These are phyloP conservation scores for Craniophora ligustri DNA, from an alignment of 2,888 invertebrate species.

Conservation along the genomic window DNA sequence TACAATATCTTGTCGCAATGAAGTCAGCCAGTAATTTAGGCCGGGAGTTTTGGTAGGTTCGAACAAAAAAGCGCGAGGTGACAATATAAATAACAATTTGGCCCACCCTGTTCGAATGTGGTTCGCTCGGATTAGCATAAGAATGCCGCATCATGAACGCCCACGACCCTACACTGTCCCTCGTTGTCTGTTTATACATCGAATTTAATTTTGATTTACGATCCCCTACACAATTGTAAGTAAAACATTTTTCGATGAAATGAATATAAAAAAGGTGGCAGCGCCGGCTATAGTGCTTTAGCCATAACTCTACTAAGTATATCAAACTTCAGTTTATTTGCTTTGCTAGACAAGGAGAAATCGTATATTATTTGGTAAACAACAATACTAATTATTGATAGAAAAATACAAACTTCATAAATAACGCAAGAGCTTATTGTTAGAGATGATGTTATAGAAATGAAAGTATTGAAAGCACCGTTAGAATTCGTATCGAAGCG, in stretches of 20 bases:
- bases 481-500: too few species aligned
- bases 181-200: slow-evolving; percentile 85
- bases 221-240: slow-evolving; percentile 81
- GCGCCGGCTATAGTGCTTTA: slow-evolving; percentile 17
- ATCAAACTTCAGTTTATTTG: not conserved
- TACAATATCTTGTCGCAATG: slow-evolving; percentile 57
- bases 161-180: slow-evolving; percentile 81
- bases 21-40: slow-evolving; percentile 77
- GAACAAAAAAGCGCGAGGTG: slow-evolving; percentile 84
- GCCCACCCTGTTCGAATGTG: slow-evolving; percentile 87
- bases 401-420: not conserved
- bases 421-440: too few species aligned
- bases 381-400: not conserved
- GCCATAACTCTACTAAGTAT: slow-evolving; percentile 20
- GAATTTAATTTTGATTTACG: slow-evolving; percentile 89
- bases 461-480: too few species aligned
- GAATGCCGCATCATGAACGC: slow-evolving; percentile 85
- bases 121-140: slow-evolving; percentile 86
- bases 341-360: slow-evolving; percentile 1
- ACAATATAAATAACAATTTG: slow-evolving; percentile 89
- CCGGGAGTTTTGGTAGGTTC: slow-evolving; percentile 68
- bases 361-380: too few species aligned
- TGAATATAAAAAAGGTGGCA: slow-evolving; percentile 54
- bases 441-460: too few species aligned
- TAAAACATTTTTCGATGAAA: slow-evolving; percentile 72